Base-by-base conservation (phyloP, 1,140 invertebrate genomes). In the Goniozus legneri region DNA sequence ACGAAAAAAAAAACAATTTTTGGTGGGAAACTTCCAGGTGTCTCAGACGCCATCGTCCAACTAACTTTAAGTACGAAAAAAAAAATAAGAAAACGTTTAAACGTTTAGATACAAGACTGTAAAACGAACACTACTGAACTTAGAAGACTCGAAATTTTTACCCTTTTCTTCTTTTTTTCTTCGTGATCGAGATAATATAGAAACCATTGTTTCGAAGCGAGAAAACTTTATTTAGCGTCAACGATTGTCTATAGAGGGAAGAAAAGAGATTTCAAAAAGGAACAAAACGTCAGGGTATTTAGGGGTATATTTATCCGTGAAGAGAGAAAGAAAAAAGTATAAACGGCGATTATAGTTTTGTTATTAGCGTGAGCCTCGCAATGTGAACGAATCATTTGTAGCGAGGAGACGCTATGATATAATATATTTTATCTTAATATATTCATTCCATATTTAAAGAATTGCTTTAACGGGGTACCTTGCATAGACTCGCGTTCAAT, bases 341-440 rank as follows among this genome's bases (percentile, higher is more conserved):
- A n/a, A n/a, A n/a, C n/a, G n/a, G n/a, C n/a, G n/a, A n/a, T n/a
- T n/a, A n/a, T n/a, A n/a, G n/a, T n/a, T n/a, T n/a, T n/a, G n/a
- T n/a, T n/a, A n/a, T n/a, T n/a, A n/a, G n/a, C n/a, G n/a, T n/a
- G n/a, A n/a, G n/a, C n/a, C n/a, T n/a, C n/a, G n/a, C n/a, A n/a
- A n/a, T n/a, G n/a, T n/a, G n/a, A n/a, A n/a, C n/a, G n/a, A n/a
- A n/a, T n/a, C n/a, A n/a, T n/a, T 27, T 27, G 24, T 3, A 8
- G 12, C 6, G 37, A n/a, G 39, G 22, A 15, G 22, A 42, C 54
- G 50, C 50, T 60, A 56, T 56, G 40, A 52, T 60, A 56, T 59
- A 50, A 54, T 61, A 61, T 70, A 72, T 69, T 73, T 71, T 73
- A 73, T 61, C 59, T 67, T 73, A 71, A 71, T 73, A 72, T 70